phyloP scores from a whole-genome alignment of 2,113 vertebrate species.

The Lepisosteus osseus region DNA sequence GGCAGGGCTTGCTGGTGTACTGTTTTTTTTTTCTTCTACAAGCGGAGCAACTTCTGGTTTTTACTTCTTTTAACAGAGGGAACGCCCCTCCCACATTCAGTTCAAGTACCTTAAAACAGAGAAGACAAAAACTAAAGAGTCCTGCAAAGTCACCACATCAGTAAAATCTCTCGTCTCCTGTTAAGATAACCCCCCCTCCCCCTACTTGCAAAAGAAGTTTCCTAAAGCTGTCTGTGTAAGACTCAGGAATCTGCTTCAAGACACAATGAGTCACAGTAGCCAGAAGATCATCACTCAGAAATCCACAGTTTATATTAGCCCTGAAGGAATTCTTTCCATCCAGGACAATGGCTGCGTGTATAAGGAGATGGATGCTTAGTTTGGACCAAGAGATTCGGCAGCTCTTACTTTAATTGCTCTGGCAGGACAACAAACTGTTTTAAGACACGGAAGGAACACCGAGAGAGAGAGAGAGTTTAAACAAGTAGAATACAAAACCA shows the following conservation, averaged over 20 bases:
- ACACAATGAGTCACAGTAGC: conserved; percentile 11
- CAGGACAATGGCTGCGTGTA: background rate
- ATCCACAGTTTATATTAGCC: conserved; percentile 6
- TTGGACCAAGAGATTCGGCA: background rate
- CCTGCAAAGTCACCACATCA: background rate
- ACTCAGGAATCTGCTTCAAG: background rate
- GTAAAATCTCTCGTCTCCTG: background rate
- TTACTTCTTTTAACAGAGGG: too few relatives aligned
- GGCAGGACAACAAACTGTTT: background rate
- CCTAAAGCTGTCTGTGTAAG: too few relatives aligned
- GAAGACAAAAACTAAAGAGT: background rate
- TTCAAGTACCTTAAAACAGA: too few relatives aligned
- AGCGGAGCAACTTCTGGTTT: too few relatives aligned
- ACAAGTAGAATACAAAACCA: background rate
- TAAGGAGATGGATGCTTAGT: background rate
- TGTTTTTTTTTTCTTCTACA: too few relatives aligned
- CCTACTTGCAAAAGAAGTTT: too few relatives aligned
- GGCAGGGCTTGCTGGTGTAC: too few relatives aligned
- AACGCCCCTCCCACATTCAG: too few relatives aligned
- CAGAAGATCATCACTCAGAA: background rate
- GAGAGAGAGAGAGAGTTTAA: background rate
- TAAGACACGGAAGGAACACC: background rate
- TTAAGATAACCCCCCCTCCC: too few relatives aligned
- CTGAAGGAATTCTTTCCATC: conserved; percentile 18
- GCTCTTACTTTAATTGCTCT: background rate